Conservation (phyloP, 2,113 vertebrate genomes). For the Setophaga petechia region DNA sequence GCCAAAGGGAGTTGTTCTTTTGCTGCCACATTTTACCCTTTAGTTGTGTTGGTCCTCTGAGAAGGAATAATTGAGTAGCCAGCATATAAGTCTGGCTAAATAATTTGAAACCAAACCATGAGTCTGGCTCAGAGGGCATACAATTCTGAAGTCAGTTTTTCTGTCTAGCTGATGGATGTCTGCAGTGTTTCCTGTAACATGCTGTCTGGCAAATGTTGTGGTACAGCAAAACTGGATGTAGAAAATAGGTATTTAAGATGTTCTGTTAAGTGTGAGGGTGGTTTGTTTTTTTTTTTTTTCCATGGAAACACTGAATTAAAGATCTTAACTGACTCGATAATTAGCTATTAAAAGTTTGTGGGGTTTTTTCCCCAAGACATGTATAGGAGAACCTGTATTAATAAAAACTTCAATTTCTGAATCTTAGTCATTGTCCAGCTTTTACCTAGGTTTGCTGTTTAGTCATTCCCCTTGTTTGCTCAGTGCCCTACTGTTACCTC, state of each 20-base stretch:
- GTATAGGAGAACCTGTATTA: neutral
- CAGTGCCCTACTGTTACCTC: neutral
- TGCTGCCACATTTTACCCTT: neutral
- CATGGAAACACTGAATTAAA: neutral
- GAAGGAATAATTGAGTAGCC: neutral
- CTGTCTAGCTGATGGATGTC: neutral
- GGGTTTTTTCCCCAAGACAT: neutral
- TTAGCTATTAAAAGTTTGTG: neutral
- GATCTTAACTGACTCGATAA: neutral
- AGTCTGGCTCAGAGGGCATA: neutral
- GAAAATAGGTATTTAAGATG: neutral
- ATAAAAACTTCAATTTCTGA: neutral
- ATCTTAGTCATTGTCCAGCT: neutral
- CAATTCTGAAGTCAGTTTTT: slow-evolving; percentile 11
- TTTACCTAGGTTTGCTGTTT: neutral
- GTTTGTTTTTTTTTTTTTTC: neutral
- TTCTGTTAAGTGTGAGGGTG: neutral
- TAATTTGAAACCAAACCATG: neutral
- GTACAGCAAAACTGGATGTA: neutral
- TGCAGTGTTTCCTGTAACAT: neutral
- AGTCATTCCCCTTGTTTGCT: neutral
- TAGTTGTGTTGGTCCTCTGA: neutral
- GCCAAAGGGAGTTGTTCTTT: neutral
- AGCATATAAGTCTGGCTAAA: neutral
- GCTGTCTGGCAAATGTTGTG: neutral